Evolutionary conservation across 2,113 vertebrate genomes (phyloP).

Genomic region (Prolemur simus): DNA sequence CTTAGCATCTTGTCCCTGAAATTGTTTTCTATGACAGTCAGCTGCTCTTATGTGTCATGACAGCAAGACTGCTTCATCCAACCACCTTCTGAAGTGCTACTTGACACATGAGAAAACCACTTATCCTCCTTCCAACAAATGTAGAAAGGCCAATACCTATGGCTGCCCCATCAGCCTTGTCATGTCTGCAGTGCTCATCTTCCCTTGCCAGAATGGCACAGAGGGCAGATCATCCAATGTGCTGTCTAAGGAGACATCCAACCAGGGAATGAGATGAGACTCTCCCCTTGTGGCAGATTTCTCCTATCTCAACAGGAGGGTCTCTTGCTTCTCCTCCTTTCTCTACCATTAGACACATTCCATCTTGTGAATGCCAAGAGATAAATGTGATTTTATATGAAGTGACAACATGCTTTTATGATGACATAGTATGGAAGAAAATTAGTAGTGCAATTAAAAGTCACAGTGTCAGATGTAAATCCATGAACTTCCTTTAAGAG

Average conservation of each 20-base stretch:
- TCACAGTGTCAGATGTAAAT: not conserved
- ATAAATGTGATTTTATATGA: not conserved
- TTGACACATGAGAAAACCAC: not conserved
- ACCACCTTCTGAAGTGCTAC: not conserved
- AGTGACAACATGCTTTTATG: not conserved
- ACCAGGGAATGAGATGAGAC: not conserved
- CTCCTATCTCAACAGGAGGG: not conserved
- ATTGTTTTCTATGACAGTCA: not conserved
- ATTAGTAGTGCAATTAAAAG: not conserved
- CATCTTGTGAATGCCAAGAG: not conserved
- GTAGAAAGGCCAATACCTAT: not conserved
- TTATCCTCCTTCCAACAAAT: not conserved
- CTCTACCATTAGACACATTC: not conserved
- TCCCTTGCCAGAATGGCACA: not conserved
- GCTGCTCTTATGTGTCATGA: not conserved
- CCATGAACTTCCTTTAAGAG: not conserved
- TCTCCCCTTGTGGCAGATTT: not conserved
- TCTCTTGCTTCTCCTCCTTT: not conserved
- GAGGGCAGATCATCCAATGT: not conserved
- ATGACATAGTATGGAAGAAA: not conserved
- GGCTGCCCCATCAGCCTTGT: not conserved
- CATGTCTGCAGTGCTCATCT: not conserved
- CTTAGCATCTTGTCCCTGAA: not conserved
- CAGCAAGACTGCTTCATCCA: not conserved
- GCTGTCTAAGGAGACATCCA: not conserved